Percentiles rank a stretch among this genome's conserved stretches.
Conservation (phyloP, 2,113 vertebrate genomes). For the Pelecanoides urinatrix region DNA sequence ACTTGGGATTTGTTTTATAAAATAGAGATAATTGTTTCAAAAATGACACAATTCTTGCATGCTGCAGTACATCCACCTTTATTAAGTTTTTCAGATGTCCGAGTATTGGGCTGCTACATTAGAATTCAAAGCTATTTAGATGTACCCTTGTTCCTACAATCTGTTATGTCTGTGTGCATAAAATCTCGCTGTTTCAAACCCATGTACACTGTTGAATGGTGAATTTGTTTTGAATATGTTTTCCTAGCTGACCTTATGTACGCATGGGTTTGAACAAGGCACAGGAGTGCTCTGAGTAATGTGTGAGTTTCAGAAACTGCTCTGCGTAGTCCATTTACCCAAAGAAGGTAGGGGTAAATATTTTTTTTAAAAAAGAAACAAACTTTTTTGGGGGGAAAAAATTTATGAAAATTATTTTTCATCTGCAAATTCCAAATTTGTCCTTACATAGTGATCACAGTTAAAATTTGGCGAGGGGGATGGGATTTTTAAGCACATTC, state of each 20-base stretch:
- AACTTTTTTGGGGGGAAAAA: accelerated
- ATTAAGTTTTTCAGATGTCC: not conserved
- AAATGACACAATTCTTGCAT: not conserved
- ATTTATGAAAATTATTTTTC: not conserved
- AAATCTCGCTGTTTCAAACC: conserved; percentile 1
- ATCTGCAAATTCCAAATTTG: not conserved
- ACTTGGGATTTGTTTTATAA: not conserved
- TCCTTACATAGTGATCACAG: not conserved
- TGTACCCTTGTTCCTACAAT: not conserved
- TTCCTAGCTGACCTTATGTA: not conserved
- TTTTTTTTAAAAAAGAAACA: not conserved
- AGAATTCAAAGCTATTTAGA: not conserved
- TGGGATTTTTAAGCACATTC: not conserved
- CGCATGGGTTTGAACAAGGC: not conserved
- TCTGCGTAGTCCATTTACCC: not conserved
- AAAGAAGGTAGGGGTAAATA: not conserved
- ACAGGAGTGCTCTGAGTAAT: not conserved
- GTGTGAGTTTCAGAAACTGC: conserved; percentile 44
- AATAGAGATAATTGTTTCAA: not conserved
- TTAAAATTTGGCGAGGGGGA: not conserved
- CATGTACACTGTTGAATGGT: not conserved
- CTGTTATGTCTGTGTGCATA: conserved; percentile 9
- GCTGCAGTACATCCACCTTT: not conserved
- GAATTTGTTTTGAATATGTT: not conserved
- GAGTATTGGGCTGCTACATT: not conserved